Conservation (phyloP, 2,797 vertebrate species). For the Poecile montanus region DNA sequence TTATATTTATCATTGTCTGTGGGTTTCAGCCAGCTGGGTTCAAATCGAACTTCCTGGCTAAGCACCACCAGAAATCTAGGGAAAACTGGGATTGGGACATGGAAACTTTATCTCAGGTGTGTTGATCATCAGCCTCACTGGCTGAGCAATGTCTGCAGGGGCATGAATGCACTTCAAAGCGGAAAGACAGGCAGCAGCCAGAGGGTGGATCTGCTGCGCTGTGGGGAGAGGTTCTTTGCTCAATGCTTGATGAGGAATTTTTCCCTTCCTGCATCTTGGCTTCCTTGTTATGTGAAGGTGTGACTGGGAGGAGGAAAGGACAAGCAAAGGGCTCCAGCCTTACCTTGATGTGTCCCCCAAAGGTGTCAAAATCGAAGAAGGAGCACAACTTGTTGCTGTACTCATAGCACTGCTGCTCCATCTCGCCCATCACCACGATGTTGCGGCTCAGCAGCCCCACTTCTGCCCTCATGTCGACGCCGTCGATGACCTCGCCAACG, state of each 20-base stretch:
- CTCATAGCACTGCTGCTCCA: conserved; percentile 83
- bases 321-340: background rate
- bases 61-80: background rate
- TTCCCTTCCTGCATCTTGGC: background rate
- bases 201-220: background rate
- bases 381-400: conserved; percentile 87
- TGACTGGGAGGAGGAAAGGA: background rate
- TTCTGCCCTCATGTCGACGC: conserved; percentile 93
- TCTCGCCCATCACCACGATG: conserved; percentile 86
- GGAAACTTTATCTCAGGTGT: background rate
- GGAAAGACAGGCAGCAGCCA: background rate
- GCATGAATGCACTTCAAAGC: background rate
- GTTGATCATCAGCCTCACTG: background rate
- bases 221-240: background rate
- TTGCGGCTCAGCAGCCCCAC: conserved; percentile 91
- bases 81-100: background rate
- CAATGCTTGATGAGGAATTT: background rate
- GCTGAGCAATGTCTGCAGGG: background rate
- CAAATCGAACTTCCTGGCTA: background rate
- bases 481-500: conserved; percentile 86
- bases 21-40: background rate
- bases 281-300: background rate
- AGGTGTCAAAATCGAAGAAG: conserved; percentile 94
- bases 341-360: conserved; percentile 97
- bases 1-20: background rate